These are phyloP conservation scores for Seriola quinqueradiata DNA, from an alignment of 2,113 vertebrate species.

Conservation along the genomic window DNA sequence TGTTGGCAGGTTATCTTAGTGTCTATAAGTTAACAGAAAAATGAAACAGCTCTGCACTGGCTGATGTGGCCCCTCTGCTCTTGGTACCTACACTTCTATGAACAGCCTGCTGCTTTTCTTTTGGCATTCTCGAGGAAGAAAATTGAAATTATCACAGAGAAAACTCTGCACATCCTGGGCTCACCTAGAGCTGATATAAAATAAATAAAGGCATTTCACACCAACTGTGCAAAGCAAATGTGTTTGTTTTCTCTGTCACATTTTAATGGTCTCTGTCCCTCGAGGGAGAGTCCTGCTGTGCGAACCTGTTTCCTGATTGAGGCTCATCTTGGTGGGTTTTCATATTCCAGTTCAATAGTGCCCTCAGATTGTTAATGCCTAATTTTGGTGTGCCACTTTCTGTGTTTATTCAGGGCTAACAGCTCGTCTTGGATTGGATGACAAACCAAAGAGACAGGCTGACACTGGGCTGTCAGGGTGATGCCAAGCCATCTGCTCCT, in stretches of 20 bases:
- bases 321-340: constrained; percentile 65
- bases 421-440: constrained; percentile 73
- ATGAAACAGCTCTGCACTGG: constrained; percentile 10
- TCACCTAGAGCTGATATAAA: constrained; percentile 67
- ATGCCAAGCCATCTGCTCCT: constrained; percentile 84
- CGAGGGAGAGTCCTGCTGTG: constrained; percentile 61
- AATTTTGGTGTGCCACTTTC: constrained; percentile 76
- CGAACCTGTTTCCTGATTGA: constrained; percentile 70
- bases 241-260: constrained; percentile 76
- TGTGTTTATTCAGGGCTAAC: constrained; percentile 75
- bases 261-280: constrained; percentile 76
- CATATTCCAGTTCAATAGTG: constrained; percentile 66
- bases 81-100: constrained; percentile 26
- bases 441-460: constrained; percentile 71
- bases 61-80: neutral
- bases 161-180: constrained; percentile 57
- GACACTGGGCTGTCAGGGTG: constrained; percentile 75
- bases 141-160: constrained; percentile 60
- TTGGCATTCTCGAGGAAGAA: constrained; percentile 33
- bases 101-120: constrained; percentile 24
- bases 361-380: constrained; percentile 71
- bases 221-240: constrained; percentile 76
- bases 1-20: constrained; percentile 17
- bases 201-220: constrained; percentile 67
- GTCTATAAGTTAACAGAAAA: constrained; percentile 13